Evolutionary conservation across 2,888 invertebrate species (phyloP).

Genomic region (Hymenopus coronatus): DNA sequence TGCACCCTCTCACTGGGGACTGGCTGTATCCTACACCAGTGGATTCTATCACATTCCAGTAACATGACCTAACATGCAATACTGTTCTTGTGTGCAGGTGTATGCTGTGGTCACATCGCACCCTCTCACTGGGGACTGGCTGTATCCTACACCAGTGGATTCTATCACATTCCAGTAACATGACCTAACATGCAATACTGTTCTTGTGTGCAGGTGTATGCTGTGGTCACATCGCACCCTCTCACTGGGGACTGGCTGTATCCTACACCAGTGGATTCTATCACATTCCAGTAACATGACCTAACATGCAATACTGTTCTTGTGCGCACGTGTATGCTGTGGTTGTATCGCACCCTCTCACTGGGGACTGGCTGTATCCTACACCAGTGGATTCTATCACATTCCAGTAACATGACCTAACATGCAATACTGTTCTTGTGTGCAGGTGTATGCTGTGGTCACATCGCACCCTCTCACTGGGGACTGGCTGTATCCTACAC

Average conservation of each 20-base stretch:
- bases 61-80: slow-evolving; percentile 18
- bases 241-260: slow-evolving; percentile 83
- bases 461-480: slow-evolving; percentile 83
- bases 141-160: slow-evolving; percentile 96
- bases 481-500: slow-evolving; percentile 94
- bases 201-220: slow-evolving; percentile 62
- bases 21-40: slow-evolving; percentile 93
- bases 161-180: slow-evolving; percentile 99
- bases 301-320: slow-evolving; percentile 4
- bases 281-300: slow-evolving; percentile 78
- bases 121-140: slow-evolving; percentile 82
- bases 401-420: slow-evolving; percentile 60
- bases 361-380: slow-evolving; percentile 90
- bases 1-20: slow-evolving; percentile 82
- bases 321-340: slow-evolving; percentile 72
- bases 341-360: slow-evolving; percentile 80
- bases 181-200: slow-evolving; percentile 6
- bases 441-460: slow-evolving; percentile 77
- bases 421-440: neutral
- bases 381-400: slow-evolving; percentile 97
- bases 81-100: slow-evolving; percentile 52
- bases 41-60: slow-evolving; percentile 99
- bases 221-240: slow-evolving; percentile 83
- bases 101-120: slow-evolving; percentile 86
- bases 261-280: slow-evolving; percentile 98